Percentiles rank a stretch among this genome's conserved stretches.
These are phyloP conservation scores for Nematostella vectensis DNA, from an alignment of 92 coral and sea anemone species.

Conservation along the genomic window DNA sequence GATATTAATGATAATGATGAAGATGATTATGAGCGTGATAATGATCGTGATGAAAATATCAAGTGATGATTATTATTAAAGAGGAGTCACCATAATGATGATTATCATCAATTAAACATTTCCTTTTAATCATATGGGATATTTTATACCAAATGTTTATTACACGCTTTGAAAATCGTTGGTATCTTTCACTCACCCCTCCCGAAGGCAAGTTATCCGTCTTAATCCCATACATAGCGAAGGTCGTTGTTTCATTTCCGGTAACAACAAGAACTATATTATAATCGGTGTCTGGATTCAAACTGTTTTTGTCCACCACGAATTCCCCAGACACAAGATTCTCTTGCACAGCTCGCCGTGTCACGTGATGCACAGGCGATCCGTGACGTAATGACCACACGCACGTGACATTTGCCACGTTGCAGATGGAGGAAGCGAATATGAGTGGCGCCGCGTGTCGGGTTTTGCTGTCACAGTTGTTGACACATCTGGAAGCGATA, in stretches of 20 bases:
- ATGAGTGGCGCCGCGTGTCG: conserved; percentile 25
- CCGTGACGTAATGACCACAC: not conserved
- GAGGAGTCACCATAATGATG: too few relatives aligned
- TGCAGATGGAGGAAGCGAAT: conserved; percentile 17
- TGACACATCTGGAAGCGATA: conserved; percentile 27
- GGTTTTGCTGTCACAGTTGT: conserved; percentile 45
- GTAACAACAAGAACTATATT: conserved; percentile 10
- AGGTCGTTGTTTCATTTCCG: not conserved
- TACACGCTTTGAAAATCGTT: too few relatives aligned
- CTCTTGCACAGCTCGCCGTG: conserved; percentile 2
- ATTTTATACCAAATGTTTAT: too few relatives aligned
- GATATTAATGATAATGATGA: too few relatives aligned
- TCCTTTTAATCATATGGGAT: too few relatives aligned
- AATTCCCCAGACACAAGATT: conserved; percentile 1
- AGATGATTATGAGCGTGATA: too few relatives aligned
- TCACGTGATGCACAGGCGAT: conserved; percentile 9
- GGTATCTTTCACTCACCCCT: conserved; percentile 1
- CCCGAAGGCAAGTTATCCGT: conserved; percentile 38
- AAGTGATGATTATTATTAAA: too few relatives aligned
- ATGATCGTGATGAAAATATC: too few relatives aligned
- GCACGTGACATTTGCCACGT: not conserved
- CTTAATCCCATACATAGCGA: conserved; percentile 3
- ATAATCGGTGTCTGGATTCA: conserved; percentile 24
- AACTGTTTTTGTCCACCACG: conserved; percentile 14
- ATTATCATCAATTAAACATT: too few relatives aligned